These are phyloP conservation scores for Hetaerina titia DNA, from an alignment of 2,888 invertebrate species.

Conservation along the genomic window DNA sequence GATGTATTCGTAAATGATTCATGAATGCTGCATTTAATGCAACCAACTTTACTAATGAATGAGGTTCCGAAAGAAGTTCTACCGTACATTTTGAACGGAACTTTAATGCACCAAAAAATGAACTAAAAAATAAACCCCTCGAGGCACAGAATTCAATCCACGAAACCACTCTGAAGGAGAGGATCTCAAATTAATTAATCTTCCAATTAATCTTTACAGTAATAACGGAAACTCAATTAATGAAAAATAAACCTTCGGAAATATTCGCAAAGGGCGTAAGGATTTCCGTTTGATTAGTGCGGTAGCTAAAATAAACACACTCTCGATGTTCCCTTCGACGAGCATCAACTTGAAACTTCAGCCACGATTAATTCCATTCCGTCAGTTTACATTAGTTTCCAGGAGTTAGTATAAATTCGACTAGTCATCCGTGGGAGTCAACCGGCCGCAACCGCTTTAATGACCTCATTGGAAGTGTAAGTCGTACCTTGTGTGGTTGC, in stretches of 20 bases:
- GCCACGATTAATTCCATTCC: conserved; percentile 41
- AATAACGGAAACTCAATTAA: conserved; percentile 23
- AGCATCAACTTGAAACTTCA: not conserved
- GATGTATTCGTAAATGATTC: too few relatives aligned
- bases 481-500: not conserved
- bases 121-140: not conserved
- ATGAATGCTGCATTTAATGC: too few relatives aligned
- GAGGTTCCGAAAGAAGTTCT: too few relatives aligned
- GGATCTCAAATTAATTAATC: not conserved
- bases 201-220: not conserved
- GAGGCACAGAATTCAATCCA: not conserved
- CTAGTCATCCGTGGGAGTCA: not conserved
- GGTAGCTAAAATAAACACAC: not conserved
- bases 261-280: not conserved
- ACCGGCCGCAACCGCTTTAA: conserved; percentile 7
- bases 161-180: not conserved
- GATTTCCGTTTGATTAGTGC: conserved; percentile 24
- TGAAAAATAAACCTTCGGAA: conserved; percentile 24
- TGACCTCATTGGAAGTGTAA: conserved; percentile 15
- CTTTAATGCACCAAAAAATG: too few relatives aligned
- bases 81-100: too few relatives aligned
- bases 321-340: not conserved
- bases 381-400: conserved; percentile 33
- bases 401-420: not conserved
- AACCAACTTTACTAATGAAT: too few relatives aligned